These are phyloP conservation scores for Stegostoma tigrinum DNA, from an alignment of 2,113 vertebrate genomes.

Conservation along the genomic window DNA sequence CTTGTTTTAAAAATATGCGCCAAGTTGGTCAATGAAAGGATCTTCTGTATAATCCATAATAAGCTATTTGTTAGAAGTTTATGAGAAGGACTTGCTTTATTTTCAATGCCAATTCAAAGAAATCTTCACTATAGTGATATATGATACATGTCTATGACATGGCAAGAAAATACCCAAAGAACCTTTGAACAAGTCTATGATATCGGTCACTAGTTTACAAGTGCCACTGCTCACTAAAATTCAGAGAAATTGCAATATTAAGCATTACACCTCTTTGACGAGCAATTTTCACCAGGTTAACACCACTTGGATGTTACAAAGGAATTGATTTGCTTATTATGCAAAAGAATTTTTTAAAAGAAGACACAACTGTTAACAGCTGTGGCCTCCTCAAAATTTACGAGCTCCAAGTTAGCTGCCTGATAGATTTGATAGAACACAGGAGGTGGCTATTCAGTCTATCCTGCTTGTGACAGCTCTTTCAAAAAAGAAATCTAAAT, in stretches of 20 bases:
- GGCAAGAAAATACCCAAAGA: background rate
- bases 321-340: conserved; percentile 9
- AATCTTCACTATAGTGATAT: too few species aligned
- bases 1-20: too few species aligned
- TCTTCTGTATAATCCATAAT: too few species aligned
- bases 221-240: background rate
- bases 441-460: background rate
- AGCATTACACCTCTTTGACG: background rate
- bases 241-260: background rate
- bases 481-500: background rate
- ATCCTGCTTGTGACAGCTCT: background rate
- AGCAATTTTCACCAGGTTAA: background rate
- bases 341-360: background rate
- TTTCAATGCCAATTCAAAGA: too few species aligned
- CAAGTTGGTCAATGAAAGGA: too few species aligned
- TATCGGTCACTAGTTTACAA: background rate
- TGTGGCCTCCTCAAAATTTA: background rate
- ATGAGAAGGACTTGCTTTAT: too few species aligned
- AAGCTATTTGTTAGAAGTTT: too few species aligned
- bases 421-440: background rate
- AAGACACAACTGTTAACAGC: background rate
- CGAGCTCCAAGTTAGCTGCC: background rate
- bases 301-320: background rate
- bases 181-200: background rate
- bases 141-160: background rate